phyloP scores from a whole-genome alignment of 2,113 vertebrate genomes.

The Ammodytes marinus region DNA sequence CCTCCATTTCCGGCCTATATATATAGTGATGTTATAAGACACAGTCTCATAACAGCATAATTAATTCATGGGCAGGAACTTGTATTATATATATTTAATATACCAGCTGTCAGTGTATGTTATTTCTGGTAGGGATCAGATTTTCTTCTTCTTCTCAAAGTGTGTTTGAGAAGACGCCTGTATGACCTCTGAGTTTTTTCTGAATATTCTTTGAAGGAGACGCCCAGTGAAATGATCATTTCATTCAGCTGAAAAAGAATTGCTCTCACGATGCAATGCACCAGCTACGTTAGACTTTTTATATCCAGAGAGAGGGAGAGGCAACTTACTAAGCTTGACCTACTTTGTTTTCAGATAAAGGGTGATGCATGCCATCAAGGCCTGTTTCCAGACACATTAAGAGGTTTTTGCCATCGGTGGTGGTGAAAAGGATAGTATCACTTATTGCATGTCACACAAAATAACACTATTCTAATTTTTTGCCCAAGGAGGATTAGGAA shows the following conservation, averaged over 20 bases:
- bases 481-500: slow-evolving; percentile 9
- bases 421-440: not conserved
- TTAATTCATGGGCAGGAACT: not conserved
- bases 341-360: slow-evolving; percentile 68
- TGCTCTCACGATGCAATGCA: slow-evolving; percentile 10
- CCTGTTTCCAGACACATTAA: slow-evolving; percentile 25
- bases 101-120: not conserved
- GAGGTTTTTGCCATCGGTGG: not conserved
- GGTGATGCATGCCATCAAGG: not conserved
- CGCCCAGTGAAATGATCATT: not conserved
- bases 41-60: not conserved
- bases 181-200: not conserved
- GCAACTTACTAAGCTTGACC: slow-evolving; percentile 54
- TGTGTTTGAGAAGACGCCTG: not conserved
- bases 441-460: not conserved
- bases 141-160: not conserved
- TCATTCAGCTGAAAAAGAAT: not conserved
- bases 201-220: slow-evolving; percentile 19
- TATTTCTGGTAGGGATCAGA: not conserved
- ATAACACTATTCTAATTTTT: not conserved
- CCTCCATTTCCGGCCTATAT: slow-evolving; percentile 38
- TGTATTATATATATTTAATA: no score
- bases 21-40: slow-evolving; percentile 32
- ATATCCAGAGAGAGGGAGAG: slow-evolving; percentile 39
- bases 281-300: slow-evolving; percentile 62